Evolutionary conservation across 2,888 invertebrate genomes (phyloP).

Genomic region (Dryobotodes eremita): DNA sequence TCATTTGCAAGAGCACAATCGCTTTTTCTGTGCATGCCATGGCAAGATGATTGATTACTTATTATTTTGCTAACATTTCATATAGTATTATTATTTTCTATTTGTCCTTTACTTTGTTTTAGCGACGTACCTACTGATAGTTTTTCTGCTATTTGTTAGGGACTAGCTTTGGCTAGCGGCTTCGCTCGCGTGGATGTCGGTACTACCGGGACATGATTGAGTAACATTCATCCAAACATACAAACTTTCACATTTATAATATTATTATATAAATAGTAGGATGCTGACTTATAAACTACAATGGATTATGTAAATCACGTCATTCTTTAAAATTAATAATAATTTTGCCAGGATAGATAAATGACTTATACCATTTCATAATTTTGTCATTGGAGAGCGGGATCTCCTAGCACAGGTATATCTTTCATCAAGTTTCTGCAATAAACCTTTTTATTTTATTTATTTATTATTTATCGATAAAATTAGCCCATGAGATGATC

Average conservation of each 20-base stretch:
- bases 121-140: not conserved
- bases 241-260: not conserved
- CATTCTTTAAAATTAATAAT: not conserved
- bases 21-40: not conserved
- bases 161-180: not conserved
- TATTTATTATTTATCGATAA: too few relatives aligned
- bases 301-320: not conserved
- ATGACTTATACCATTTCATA: too few relatives aligned
- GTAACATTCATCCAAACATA: not conserved
- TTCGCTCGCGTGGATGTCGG: not conserved
- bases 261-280: not conserved
- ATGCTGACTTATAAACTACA: not conserved
- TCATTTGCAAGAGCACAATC: constrained; percentile 6
- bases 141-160: not conserved
- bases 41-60: not conserved
- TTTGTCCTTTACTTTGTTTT: not conserved
- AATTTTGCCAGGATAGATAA: too few relatives aligned
- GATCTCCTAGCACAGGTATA: too few relatives aligned
- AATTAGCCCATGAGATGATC: not conserved
- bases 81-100: not conserved
- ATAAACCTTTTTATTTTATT: too few relatives aligned
- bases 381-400: too few relatives aligned
- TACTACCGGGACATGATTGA: not conserved
- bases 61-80: not conserved
- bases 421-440: too few relatives aligned